Conservation (phyloP, 1,140 invertebrate genomes). For the Danaus plexippus region DNA sequence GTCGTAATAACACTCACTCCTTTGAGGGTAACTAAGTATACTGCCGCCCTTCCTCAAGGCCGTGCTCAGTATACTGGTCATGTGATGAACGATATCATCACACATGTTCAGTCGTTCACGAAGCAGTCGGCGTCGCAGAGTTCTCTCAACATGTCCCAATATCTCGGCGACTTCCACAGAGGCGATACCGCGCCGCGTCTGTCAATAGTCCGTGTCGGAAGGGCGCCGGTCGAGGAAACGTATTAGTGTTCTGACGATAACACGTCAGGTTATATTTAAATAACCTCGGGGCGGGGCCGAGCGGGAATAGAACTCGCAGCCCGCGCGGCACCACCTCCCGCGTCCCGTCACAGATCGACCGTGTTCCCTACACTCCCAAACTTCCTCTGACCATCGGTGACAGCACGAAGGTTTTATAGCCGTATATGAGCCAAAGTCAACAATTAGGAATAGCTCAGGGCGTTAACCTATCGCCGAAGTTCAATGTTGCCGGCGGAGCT, state of each 20-base stretch:
- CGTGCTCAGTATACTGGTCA: conserved; percentile 25
- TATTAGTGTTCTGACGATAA: conserved; percentile 34
- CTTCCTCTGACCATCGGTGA: conserved; percentile 3
- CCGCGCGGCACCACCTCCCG: conserved; percentile 46
- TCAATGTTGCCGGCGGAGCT: conserved; percentile 12
- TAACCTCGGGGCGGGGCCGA: conserved; percentile 49
- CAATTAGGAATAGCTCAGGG: conserved; percentile 38
- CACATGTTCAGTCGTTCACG: conserved; percentile 22
- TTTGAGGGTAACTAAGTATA: conserved; percentile 27
- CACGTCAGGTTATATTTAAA: conserved; percentile 57
- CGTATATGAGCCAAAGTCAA: conserved; percentile 37
- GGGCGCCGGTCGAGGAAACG: conserved; percentile 50
- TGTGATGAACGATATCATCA: conserved; percentile 28
- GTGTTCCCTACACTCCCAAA: conserved; percentile 5
- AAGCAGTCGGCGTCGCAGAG: conserved; percentile 26
- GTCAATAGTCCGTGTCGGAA: conserved; percentile 46
- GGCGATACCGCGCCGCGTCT: conserved; percentile 14
- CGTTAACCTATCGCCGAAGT: conserved; percentile 33
- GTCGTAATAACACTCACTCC: conserved; percentile 24
- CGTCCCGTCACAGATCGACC: conserved; percentile 11
- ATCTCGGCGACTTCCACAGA: conserved; percentile 33
- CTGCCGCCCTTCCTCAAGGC: conserved; percentile 29
- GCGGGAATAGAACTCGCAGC: conserved; percentile 35
- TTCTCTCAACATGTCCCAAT: conserved; percentile 28
- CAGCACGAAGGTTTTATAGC: conserved; percentile 13